Conservation (phyloP, 2,113 vertebrate genomes). For the Capreolus pygargus region DNA sequence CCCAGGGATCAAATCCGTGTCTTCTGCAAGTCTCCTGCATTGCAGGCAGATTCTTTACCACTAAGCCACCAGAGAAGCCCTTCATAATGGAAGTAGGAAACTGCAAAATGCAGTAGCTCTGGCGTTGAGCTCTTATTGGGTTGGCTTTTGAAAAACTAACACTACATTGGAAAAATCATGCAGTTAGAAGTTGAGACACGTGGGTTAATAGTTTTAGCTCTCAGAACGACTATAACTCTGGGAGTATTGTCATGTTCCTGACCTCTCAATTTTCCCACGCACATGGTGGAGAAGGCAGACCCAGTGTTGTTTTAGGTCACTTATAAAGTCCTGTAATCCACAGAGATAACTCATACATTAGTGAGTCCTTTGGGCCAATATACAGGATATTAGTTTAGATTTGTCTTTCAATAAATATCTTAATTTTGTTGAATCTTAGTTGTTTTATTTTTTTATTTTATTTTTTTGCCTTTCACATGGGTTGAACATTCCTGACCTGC, state of each 20-base stretch:
- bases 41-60: background rate
- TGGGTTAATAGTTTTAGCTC: background rate
- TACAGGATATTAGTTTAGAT: background rate
- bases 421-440: constrained; percentile 10
- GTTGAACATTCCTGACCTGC: background rate
- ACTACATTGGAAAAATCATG: background rate
- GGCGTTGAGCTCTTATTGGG: background rate
- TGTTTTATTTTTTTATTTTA: background rate
- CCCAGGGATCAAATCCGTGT: background rate
- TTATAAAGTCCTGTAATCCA: constrained; percentile 2
- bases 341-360: background rate
- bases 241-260: background rate
- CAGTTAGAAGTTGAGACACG: background rate
- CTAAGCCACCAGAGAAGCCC: background rate
- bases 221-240: background rate
- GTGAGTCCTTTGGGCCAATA: background rate
- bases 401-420: background rate
- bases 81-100: background rate
- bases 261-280: background rate
- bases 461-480: background rate
- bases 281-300: background rate
- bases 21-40: background rate
- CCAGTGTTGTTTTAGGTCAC: background rate
- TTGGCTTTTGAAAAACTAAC: background rate
- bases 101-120: background rate